Evolutionary conservation across 2,888 invertebrate species (phyloP), one percentile per base, ranked within the genome.

Genomic region (Phragmatobia fuliginosa): DNA sequence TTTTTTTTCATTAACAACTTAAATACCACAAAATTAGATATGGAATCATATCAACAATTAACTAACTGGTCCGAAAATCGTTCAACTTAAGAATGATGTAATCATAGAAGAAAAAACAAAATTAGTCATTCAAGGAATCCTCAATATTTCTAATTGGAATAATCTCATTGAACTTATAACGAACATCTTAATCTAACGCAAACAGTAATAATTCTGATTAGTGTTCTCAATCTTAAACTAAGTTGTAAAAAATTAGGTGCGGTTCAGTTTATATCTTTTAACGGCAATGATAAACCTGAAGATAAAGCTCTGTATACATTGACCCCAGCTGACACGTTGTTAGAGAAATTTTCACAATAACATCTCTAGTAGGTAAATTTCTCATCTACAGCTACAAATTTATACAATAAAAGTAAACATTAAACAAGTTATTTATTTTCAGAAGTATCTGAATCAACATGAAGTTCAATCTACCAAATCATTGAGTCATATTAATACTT

Each of bases 51-150:
- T 67, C 49, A 41, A 38, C 66, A 73, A 63, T 79, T 79, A 74
- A 82, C 65, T 76, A 69, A 74, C 75, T 81, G 82, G 76, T 79
- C 72, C 77, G 77, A 74, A 70, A 74, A 75, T 72, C 74, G 83
- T 75, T 79, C 70, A 70, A 72, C 49, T 60, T 21, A 70, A 79
- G 78, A 36, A 72, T 89, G 88, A 90, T 87, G 88, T 88, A 87
- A 90, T 83, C 82, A 85, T 79, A 49, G 73, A 80, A 82, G 78
- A 88, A 88, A 87, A 77, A 76, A 77, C 84, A 85, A 87, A 87
- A 88, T 82, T 78, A 82, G 86, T 87, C 82, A 85, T 75, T 75
- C 67, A 80, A 73, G 70, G 61, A 62, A 62, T 68, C 68, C 69
- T 52, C 75, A 79, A 84, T 84, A 83, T 85, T 82, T 80, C 56